These are phyloP conservation scores for Notoglanidium macrostoma DNA, from an alignment of 2,797 vertebrate genomes.

Conservation along the genomic window DNA sequence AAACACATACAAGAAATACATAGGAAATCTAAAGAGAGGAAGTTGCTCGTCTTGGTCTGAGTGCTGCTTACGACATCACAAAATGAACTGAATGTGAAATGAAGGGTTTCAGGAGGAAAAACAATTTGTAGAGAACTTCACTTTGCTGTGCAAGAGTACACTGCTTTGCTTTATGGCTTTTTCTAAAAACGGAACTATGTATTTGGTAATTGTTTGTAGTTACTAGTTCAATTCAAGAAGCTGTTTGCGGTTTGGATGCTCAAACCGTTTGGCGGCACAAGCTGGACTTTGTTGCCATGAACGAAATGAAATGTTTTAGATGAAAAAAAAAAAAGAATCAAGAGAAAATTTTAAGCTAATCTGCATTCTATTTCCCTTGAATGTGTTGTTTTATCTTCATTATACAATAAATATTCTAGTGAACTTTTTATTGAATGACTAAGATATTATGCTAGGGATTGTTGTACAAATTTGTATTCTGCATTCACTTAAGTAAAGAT, in stretches of 20 bases:
- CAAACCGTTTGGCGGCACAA: constrained; percentile 98
- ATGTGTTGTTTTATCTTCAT: constrained; percentile 99
- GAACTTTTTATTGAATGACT: constrained; percentile 99
- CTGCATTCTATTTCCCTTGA: constrained; percentile 91
- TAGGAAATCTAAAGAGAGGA: constrained; percentile 83
- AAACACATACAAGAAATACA: constrained; percentile 82
- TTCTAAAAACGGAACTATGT: constrained; percentile 95
- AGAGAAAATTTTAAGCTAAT: constrained; percentile 88
- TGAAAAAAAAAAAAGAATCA: constrained; percentile 66
- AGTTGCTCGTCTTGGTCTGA: constrained; percentile 75
- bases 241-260: constrained; percentile 91
- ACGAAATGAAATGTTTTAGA: constrained; percentile 89
- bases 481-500: constrained; percentile 97
- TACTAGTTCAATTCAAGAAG: constrained; percentile 91
- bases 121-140: constrained; percentile 87
- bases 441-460: constrained; percentile 98
- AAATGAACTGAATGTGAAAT: constrained; percentile 90
- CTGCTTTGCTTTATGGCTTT: constrained; percentile 98
- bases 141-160: constrained; percentile 96
- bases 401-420: constrained; percentile 98
- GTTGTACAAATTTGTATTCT: constrained; percentile 99
- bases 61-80: constrained; percentile 76
- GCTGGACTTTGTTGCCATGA: constrained; percentile 99
- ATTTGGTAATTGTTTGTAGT: constrained; percentile 99
- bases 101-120: constrained; percentile 79